Conservation (phyloP, 1,140 invertebrate species). For the Cydia splendana region DNA sequence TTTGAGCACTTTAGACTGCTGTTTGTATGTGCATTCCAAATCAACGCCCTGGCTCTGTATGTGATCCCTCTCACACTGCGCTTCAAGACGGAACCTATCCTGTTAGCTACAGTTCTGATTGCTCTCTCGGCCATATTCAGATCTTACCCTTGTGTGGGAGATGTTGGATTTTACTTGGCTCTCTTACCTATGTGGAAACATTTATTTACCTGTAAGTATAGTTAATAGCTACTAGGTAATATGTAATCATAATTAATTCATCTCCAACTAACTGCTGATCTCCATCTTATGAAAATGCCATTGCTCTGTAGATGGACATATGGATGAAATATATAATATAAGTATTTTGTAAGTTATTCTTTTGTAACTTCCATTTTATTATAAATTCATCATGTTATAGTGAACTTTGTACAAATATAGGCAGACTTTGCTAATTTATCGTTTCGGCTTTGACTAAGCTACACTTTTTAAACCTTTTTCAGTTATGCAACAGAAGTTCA, state of each 20-base stretch:
- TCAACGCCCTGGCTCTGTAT: slow-evolving; percentile 95
- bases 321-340: too few species aligned
- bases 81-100: slow-evolving; percentile 91
- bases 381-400: too few species aligned
- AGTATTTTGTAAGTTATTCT: too few species aligned
- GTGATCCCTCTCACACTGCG: slow-evolving; percentile 92
- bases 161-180: slow-evolving; percentile 95
- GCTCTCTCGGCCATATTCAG: slow-evolving; percentile 95
- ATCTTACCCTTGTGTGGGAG: slow-evolving; percentile 97
- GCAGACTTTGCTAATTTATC: background rate
- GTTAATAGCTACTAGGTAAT: background rate
- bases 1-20: slow-evolving; percentile 98
- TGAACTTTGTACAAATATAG: too few species aligned
- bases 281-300: too few species aligned
- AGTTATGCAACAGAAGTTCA: slow-evolving; percentile 96
- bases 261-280: too few species aligned
- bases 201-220: slow-evolving; percentile 90
- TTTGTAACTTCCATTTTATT: too few species aligned
- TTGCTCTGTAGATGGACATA: too few species aligned
- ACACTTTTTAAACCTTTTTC: slow-evolving; percentile 52
- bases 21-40: slow-evolving; percentile 98
- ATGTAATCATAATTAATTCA: too few species aligned
- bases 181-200: slow-evolving; percentile 95
- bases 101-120: slow-evolving; percentile 92
- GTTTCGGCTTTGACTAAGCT: background rate